These are phyloP conservation scores for Athripsodes cinereus DNA, from an alignment of 2,888 invertebrate species.

Conservation along the genomic window DNA sequence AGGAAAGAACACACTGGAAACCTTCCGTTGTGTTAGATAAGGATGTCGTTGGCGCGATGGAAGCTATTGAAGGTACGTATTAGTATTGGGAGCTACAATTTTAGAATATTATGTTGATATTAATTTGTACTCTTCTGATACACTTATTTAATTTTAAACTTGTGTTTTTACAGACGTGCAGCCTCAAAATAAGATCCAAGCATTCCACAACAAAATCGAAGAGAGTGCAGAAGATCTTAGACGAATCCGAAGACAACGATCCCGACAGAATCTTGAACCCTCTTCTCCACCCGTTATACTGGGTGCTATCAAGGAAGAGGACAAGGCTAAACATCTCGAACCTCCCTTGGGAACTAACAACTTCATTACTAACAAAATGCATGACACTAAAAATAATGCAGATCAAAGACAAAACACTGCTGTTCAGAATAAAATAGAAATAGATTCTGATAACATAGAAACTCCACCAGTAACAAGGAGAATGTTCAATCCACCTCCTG, in stretches of 20 bases:
- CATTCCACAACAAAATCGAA: conserved; percentile 70
- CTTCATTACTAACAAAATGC: conserved; percentile 14
- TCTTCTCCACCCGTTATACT: conserved; percentile 39
- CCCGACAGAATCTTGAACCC: conserved; percentile 40
- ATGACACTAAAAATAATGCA: not conserved
- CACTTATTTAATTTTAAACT: too few relatives aligned
- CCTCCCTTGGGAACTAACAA: conserved; percentile 33
- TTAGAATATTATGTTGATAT: not conserved
- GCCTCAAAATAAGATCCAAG: conserved; percentile 67
- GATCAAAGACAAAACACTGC: conserved; percentile 11
- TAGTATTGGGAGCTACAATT: not conserved
- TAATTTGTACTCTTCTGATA: too few relatives aligned
- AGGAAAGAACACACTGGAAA: conserved; percentile 62
- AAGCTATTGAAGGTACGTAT: conserved; percentile 83
- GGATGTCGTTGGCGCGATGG: conserved; percentile 79
- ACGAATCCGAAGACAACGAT: conserved; percentile 52
- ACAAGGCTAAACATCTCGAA: conserved; percentile 35
- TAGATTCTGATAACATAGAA: conserved; percentile 87
- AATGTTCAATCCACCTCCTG: conserved; percentile 57
- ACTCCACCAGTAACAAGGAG: conserved; percentile 79
- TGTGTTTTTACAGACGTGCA: conserved; percentile 53
- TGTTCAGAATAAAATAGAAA: conserved; percentile 50
- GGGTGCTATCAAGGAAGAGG: conserved; percentile 58
- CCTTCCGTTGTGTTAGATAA: conserved; percentile 73
- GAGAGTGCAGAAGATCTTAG: conserved; percentile 62